These are phyloP conservation scores for Eilema sororculum DNA, from an alignment of 2,888 invertebrate genomes.

Conservation along the genomic window DNA sequence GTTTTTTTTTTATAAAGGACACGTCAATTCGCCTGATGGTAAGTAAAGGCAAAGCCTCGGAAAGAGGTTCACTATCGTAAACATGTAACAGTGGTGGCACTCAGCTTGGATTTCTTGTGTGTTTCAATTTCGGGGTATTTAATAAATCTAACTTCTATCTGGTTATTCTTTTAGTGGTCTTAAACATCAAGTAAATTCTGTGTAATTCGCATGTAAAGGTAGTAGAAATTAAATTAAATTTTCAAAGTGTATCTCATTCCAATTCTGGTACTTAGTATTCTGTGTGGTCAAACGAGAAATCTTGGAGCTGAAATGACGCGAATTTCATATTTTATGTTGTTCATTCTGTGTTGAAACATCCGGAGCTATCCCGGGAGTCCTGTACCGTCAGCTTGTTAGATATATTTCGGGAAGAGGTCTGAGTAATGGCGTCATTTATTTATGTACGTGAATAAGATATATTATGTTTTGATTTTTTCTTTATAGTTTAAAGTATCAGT, in stretches of 20 bases:
- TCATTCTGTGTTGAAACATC: constrained; percentile 41
- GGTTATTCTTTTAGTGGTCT: no score
- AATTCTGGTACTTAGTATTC: neutral
- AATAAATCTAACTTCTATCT: no score
- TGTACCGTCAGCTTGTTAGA: constrained; percentile 28
- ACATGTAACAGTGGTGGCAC: no score
- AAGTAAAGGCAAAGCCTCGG: no score
- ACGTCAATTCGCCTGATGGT: no score
- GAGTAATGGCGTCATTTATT: constrained; percentile 6
- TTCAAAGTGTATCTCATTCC: neutral
- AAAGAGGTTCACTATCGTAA: no score
- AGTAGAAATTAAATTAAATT: neutral
- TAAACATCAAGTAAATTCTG: neutral
- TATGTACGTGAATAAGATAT: neutral
- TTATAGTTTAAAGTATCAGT: neutral
- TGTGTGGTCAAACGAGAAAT: constrained; percentile 7
- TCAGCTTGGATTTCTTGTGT: no score
- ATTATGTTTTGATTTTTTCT: neutral
- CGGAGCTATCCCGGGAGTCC: constrained; percentile 35
- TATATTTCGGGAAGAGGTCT: constrained; percentile 10
- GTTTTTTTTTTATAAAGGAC: no score
- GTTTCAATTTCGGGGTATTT: no score
- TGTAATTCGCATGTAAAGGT: neutral
- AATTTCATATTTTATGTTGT: constrained; percentile 50
- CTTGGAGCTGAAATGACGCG: constrained; percentile 14